Base-by-base conservation (phyloP, 2,113 vertebrate species). In the Rhabdomys dilectus region DNA sequence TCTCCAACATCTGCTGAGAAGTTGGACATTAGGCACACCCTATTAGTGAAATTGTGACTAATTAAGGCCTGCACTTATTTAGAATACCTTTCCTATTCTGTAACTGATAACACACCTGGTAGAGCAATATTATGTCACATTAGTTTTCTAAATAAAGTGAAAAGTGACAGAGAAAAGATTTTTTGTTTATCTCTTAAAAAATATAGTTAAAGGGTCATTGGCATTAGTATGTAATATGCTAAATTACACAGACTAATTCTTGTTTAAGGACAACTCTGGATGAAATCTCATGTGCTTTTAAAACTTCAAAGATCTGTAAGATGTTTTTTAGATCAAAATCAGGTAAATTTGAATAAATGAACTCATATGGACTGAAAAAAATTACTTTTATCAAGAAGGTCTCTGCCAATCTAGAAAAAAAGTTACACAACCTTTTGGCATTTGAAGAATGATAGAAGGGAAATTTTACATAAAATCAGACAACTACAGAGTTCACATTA, bases 1-100 rank as follows among this genome's bases (percentile, higher is more conserved):
- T 98, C 94, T 93, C 84, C 97, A 98, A 97, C 98, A 98, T 98
- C 98, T 99, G 98, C 91, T 94, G 95, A 97, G 96, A 98, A 98
- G 98, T 97, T 91, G 95, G 95, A 98, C 97, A 98, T 98, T 98
- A 97, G 88, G 96, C 97, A 97, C 86, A 90, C 97, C 86, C 17
- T 0, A 97, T 98, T 98, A 96, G 53, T 97, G 94, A 98, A 98
- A 99, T 97, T 90, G 96, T 94, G 97, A 97, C 94, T 98, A 98
- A 97, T 98, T 98, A 98, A 98, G 97, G 93, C 60, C 96, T 98
- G 94, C 97, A 98, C 98, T 98, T 98, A 97, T 96, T 98, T 98
- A 97, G 95, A 97, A 98, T 98, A 98, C n/a, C 98, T 99, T 97
- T 94, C 70, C 81, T 85, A 75, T 91, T 98, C 97, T 97, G 97